These are phyloP conservation scores for Amblyopsis rosae DNA, from an alignment of 2,113 vertebrate genomes.

Conservation along the genomic window DNA sequence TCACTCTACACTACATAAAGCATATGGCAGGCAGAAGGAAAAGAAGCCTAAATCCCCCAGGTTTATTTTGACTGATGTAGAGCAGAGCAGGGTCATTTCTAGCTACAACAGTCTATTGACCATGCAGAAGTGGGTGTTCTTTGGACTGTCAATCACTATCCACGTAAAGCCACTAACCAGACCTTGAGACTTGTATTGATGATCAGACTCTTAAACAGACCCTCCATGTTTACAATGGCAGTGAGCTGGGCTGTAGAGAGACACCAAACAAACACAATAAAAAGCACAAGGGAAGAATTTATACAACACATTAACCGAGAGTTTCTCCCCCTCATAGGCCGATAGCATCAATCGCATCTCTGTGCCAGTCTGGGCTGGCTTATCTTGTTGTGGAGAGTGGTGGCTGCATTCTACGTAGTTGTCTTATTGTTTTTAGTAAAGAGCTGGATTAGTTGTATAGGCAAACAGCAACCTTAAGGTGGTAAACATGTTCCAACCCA, in stretches of 20 bases:
- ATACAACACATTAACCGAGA: conserved; percentile 28
- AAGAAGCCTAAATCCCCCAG: conserved; percentile 56
- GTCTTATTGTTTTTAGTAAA: conserved; percentile 50
- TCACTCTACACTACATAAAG: conserved; percentile 20
- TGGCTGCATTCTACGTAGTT: conserved; percentile 7
- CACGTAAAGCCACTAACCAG: not conserved
- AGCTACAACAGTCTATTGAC: conserved; percentile 37
- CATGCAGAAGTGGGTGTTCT: conserved; percentile 20
- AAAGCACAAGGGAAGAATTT: conserved; percentile 27
- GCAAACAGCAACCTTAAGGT: conserved; percentile 55
- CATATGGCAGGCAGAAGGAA: conserved; percentile 55
- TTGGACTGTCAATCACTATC: not conserved
- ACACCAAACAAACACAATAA: conserved; percentile 50
- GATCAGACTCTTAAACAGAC: conserved; percentile 48
- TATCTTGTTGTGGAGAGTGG: conserved; percentile 17
- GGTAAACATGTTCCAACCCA: conserved; percentile 31
- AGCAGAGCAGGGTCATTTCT: conserved; percentile 14
- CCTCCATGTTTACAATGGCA: conserved; percentile 39
- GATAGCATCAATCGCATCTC: conserved; percentile 22
- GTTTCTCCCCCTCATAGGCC: conserved; percentile 13
- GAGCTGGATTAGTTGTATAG: conserved; percentile 55
- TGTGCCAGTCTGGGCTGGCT: conserved; percentile 16
- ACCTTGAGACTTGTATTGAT: conserved; percentile 37
- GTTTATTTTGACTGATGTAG: conserved; percentile 49
- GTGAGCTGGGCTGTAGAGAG: conserved; percentile 19